phyloP scores from a whole-genome alignment of 2,113 vertebrate species.

The Emydura subglobosa region DNA sequence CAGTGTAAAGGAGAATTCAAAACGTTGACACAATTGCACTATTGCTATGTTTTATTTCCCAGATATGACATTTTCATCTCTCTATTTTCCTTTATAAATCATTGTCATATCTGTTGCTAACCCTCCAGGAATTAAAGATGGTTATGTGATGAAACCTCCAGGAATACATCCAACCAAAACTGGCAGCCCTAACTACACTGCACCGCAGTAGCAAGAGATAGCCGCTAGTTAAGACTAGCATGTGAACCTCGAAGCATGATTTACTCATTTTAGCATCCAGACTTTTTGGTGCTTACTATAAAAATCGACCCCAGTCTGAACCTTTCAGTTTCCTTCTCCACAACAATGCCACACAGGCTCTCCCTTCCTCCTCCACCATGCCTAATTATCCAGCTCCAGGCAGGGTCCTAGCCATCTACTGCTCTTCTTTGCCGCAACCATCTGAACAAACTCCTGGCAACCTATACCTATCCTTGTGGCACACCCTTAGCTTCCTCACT shows the following conservation, averaged over 20 bases:
- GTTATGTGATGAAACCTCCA: not conserved
- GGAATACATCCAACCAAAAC: not conserved
- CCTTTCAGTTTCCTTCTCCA: not conserved
- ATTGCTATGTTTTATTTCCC: not conserved
- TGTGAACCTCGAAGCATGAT: not conserved
- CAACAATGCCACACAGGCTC: not conserved
- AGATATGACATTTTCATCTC: not conserved
- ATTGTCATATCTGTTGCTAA: not conserved
- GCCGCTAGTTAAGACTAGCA: not conserved
- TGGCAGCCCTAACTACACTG: not conserved
- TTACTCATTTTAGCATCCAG: not conserved
- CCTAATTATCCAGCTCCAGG: not conserved
- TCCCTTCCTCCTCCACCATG: constrained; percentile 34
- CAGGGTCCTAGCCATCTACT: not conserved
- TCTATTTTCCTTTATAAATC: constrained; percentile 1
- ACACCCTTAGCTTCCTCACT: not conserved
- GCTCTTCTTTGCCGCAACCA: not conserved
- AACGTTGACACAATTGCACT: not conserved
- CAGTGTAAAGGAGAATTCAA: not conserved
- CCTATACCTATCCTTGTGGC: not conserved
- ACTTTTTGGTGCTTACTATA: not conserved
- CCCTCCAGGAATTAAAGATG: not conserved
- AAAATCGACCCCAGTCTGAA: not conserved
- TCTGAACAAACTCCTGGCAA: not conserved
- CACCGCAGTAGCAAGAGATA: not conserved